Conservation (phyloP, 1,140 invertebrate species). For the Glomeris maerens region DNA sequence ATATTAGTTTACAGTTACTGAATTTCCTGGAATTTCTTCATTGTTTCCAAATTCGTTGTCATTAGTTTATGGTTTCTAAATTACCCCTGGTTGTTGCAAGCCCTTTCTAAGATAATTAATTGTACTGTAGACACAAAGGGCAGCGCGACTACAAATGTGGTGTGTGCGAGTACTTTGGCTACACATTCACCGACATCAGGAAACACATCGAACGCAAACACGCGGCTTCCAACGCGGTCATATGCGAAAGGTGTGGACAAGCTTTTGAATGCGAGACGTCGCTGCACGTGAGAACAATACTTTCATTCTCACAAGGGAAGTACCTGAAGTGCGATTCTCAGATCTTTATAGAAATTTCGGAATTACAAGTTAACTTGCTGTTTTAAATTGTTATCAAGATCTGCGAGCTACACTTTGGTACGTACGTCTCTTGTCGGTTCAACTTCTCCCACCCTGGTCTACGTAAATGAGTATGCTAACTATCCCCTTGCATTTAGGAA, state of each 20-base stretch:
- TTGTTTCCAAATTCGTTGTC: no score
- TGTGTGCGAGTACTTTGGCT: conserved; percentile 34
- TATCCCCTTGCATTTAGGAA: no score
- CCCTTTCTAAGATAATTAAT: conserved; percentile 6
- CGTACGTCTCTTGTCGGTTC: no score
- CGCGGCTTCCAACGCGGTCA: conserved; percentile 24
- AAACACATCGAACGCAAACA: conserved; percentile 36
- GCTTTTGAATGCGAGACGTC: conserved; percentile 24
- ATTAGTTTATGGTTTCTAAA: no score
- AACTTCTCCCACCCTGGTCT: no score
- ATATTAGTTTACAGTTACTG: no score
- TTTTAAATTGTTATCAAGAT: no score
- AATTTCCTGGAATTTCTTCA: no score
- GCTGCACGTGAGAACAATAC: conserved; percentile 21
- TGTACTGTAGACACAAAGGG: conserved; percentile 19
- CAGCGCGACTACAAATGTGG: conserved; percentile 28
- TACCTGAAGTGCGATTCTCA: neutral
- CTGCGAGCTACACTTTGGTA: no score
- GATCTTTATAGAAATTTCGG: neutral
- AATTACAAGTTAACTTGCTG: neutral
- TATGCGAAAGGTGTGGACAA: conserved; percentile 29
- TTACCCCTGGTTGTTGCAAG: neutral
- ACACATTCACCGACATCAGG: conserved; percentile 35
- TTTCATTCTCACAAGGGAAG: neutral
- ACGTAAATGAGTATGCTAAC: no score